Evolutionary conservation across 2,888 invertebrate genomes (phyloP).

Genomic region (Ochlodes sylvanus): DNA sequence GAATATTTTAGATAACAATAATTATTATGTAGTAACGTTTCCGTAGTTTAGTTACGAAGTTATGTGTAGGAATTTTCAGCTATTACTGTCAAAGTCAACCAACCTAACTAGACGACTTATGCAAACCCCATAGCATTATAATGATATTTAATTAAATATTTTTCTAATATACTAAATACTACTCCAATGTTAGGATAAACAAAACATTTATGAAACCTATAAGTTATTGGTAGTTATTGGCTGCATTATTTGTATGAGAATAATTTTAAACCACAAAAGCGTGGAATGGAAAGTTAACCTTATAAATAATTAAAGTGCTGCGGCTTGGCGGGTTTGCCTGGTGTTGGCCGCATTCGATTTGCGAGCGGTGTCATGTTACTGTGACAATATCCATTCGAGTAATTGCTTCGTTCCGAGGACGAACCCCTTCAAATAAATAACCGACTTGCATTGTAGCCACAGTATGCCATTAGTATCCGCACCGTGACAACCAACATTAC

Average conservation of each 20-base stretch:
- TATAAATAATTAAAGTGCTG: slow-evolving; percentile 1
- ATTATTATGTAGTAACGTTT: no score
- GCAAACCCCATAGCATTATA: no score
- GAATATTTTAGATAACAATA: no score
- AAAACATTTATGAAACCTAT: no score
- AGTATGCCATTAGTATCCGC: slow-evolving; percentile 2
- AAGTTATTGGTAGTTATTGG: no score
- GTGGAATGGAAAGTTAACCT: neutral
- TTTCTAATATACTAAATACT: no score
- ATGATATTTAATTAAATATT: no score
- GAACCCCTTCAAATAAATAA: slow-evolving; percentile 18
- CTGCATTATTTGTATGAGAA: neutral
- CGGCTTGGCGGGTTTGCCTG: slow-evolving; percentile 10
- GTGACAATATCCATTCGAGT: slow-evolving; percentile 30
- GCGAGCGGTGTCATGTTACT: slow-evolving; percentile 26
- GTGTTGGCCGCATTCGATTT: slow-evolving; percentile 19
- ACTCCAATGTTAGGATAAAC: no score
- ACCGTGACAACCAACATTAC: neutral
- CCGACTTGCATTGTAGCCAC: slow-evolving; percentile 19
- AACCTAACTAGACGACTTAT: no score
- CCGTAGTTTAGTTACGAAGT: no score
- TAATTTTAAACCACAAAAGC: neutral
- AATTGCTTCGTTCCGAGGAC: slow-evolving; percentile 27
- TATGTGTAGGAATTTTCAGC: no score
- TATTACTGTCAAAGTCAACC: no score